Conservation (phyloP, 2,888 invertebrate genomes). For the Apocheima hispidaria region DNA sequence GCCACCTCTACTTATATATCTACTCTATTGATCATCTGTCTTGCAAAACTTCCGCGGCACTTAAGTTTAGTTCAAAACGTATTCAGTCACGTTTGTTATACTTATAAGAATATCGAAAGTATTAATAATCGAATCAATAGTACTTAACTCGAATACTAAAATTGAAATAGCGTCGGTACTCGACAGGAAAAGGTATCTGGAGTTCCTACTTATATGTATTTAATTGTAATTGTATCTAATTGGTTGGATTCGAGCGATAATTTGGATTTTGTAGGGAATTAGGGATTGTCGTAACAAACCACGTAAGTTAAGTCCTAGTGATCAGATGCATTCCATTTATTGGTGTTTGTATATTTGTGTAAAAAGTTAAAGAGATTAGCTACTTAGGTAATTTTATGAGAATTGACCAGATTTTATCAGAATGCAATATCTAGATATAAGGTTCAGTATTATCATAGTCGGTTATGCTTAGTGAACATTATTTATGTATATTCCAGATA, state of each 20-base stretch:
- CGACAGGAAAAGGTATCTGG: conserved; percentile 74
- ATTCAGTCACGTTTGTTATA: conserved; percentile 40
- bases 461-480: conserved; percentile 75
- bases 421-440: conserved; percentile 84
- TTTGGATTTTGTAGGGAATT: conserved; percentile 32
- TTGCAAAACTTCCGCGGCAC: conserved; percentile 32
- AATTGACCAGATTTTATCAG: conserved; percentile 85
- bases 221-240: conserved; percentile 47
- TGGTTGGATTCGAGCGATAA: conserved; percentile 32
- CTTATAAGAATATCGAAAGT: conserved; percentile 49
- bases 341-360: conserved; percentile 75
- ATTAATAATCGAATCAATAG: conserved; percentile 44
- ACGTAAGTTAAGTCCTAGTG: conserved; percentile 42
- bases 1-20: neutral
- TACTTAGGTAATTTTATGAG: conserved; percentile 71
- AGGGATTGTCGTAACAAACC: conserved; percentile 23
- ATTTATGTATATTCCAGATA: conserved; percentile 80
- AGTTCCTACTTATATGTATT: conserved; percentile 79
- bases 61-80: conserved; percentile 34
- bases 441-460: conserved; percentile 83
- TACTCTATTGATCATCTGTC: neutral
- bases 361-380: conserved; percentile 66
- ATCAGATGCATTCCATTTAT: conserved; percentile 68
- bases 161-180: conserved; percentile 43
- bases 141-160: conserved; percentile 72